Evolutionary conservation across 2,797 vertebrate species (phyloP), one percentile per base, ranked within the genome.

Genomic region (Gymnoscopelus microlampas): DNA sequence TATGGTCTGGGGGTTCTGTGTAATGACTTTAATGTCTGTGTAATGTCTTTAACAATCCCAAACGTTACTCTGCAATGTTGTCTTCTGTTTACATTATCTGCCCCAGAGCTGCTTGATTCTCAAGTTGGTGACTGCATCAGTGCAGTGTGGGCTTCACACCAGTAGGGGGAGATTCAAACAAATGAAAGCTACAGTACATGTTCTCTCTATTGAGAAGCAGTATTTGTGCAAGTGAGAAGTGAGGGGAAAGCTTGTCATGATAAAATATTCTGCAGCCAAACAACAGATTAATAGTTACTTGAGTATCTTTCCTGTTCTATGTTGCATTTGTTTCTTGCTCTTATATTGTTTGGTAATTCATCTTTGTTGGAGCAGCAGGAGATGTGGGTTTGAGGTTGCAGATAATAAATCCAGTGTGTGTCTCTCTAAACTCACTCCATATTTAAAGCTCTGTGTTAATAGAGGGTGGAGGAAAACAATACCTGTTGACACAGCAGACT

Each of bases 131-230:
- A 26, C 29, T n/a, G 35, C 10, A 12, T 23, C 53, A 63, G 35
- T 53, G 55, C 48, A 39, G 14, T 29, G 26, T 62, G 29, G 15
- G 26, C 3, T 14, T 58, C 23, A 4, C 2, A 50, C 63, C 74
- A 70, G 53, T n/a, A 69, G 73, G 48, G 53, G 72, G 72, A 58
- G 29, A 5, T 61, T 53, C 2, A 12, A 57, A 55, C 39, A 44
- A 44, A 44, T 9, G 39, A 44, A 8, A 44, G 39, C 39, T 44
- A 24, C 23, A 32, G 51, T 19, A n/a, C 19, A 35, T 15, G 13
- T 32, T 55, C 14, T 57, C 15, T n/a, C 39, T 44, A 44, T 44
- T 44, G 39, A 10, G 39, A 44, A 44, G 5, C 39, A 44, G 39
- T 10, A 44, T 8, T 8, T 44, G 39, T 10, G 10, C 39, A 44